Conservation (phyloP, 2,797 vertebrate species). For the Sparidentex hasta region DNA sequence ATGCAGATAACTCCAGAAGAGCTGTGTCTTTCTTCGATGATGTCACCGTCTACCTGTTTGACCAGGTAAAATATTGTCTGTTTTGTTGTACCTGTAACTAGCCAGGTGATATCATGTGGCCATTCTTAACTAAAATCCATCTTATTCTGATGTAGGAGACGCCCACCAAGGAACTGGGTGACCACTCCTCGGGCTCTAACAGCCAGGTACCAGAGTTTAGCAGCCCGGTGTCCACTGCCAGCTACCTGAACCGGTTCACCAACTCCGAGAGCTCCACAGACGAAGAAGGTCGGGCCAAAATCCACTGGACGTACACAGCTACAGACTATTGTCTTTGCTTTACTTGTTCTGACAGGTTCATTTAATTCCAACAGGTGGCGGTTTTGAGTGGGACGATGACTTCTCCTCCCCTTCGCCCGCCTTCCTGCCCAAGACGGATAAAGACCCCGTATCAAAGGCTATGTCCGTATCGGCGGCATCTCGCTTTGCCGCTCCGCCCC, state of each 20-base stretch:
- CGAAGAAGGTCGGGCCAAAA: conserved; percentile 91
- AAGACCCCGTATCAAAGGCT: conserved; percentile 82
- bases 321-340: neutral
- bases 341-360: neutral
- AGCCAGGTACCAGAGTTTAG: conserved; percentile 85
- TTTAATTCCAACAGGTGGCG: conserved; percentile 86
- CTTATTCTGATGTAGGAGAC: conserved; percentile 88
- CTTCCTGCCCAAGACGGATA: conserved; percentile 88
- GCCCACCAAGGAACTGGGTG: conserved; percentile 96
- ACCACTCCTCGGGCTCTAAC: conserved; percentile 82
- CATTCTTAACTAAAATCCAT: conserved; percentile 10
- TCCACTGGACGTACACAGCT: neutral
- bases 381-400: conserved; percentile 99
- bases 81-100: neutral
- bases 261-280: conserved; percentile 98
- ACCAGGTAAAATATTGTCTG: conserved; percentile 86
- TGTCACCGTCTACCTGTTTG: conserved; percentile 98
- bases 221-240: conserved; percentile 79
- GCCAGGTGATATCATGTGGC: neutral
- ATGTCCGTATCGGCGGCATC: conserved; percentile 74
- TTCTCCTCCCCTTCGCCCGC: conserved; percentile 91
- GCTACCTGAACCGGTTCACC: conserved; percentile 91
- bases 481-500: conserved; percentile 90
- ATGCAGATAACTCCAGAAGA: conserved; percentile 84
- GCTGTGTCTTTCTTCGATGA: conserved; percentile 97